A percentile compares a stretch with the other conserved stretches of the same genome.
These are phyloP conservation scores for Gallinago media DNA, from an alignment of 2,113 vertebrate genomes.

Conservation along the genomic window DNA sequence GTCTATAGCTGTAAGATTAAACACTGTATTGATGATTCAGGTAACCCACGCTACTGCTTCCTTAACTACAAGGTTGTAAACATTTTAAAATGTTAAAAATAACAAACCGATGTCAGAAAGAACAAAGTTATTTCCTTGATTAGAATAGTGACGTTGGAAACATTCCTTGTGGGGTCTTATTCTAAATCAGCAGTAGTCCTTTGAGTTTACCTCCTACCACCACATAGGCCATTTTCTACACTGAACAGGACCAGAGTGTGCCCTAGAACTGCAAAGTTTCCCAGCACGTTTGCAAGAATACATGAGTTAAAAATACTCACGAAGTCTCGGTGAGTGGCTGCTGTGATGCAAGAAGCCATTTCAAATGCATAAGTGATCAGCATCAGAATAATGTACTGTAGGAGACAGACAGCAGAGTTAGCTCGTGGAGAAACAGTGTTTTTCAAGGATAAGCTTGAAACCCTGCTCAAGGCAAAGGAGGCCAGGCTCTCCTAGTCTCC, in stretches of 20 bases:
- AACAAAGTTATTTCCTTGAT: neutral
- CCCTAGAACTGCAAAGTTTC: neutral
- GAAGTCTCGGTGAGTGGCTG: constrained; percentile 77
- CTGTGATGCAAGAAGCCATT: constrained; percentile 84
- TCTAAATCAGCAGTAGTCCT: neutral
- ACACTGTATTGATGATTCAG: neutral
- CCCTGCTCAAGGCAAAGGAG: neutral
- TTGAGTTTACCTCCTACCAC: neutral
- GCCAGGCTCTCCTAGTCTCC: neutral
- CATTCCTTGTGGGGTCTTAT: neutral
- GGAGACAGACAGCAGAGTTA: constrained; percentile 15
- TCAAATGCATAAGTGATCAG: constrained; percentile 82
- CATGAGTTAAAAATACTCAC: constrained; percentile 69
- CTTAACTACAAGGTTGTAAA: neutral
- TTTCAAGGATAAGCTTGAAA: neutral
- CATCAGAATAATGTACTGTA: constrained; percentile 84
- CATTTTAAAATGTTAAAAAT: neutral
- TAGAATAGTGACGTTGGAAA: neutral
- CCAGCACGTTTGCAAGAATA: rapidly evolving
- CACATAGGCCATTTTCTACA: neutral
- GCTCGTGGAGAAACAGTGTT: neutral
- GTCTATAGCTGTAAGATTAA: neutral
- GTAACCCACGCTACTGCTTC: neutral
- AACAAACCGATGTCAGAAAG: neutral
- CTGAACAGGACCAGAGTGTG: neutral